Evolutionary conservation across 2,888 invertebrate genomes (phyloP), one percentile per base, ranked within the genome.

Genomic region (Frankliniella intonsa): DNA sequence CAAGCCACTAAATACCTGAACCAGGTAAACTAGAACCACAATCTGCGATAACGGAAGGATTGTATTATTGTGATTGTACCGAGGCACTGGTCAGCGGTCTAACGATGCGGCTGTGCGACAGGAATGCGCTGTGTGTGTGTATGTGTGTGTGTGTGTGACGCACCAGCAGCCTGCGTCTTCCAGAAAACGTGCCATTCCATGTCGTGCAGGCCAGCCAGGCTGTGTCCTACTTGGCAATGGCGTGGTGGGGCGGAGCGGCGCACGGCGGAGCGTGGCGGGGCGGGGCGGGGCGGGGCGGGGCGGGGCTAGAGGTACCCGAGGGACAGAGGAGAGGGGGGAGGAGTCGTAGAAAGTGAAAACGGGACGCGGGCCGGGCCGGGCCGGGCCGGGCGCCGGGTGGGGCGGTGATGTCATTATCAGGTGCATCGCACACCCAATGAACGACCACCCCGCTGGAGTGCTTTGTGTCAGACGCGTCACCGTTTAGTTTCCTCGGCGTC

Each of bases 101-200:
- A 5, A 38, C 38, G 38, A 38, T 38, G 38, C 38, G 38, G 38
- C 38, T 38, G 38, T 38, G 38, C 3, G 38, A 38, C 38, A 38
- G 38, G 38, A 38, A 38, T 38, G 38, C 38, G 38, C 38, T 25
- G 69, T 76, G 69, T 25, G 69, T 69, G 69, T 22, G 69, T 65
- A 22, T 22, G 69, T 69, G 69, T 69, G 69, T 69, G 69, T 22
- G 69, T 69, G 69, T 76, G 69, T 76, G 69, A 76, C 69, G 69
- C 69, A 22, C 69, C 69, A 25, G 69, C 17, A 12, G 69, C 25
- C 69, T 9, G 69, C 25, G 69, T 76, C 69, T 76, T 76, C 69
- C 69, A 76, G 69, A 76, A 76, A 76, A 76, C 69, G 69, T 76
- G 69, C 69, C 69, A 76, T 76, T 76, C 25, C 69, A 12, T 22